A percentile compares a stretch with the other conserved stretches of the same genome.
Conservation (phyloP, 2,888 invertebrate genomes). For the Brachylomia viminalis region DNA sequence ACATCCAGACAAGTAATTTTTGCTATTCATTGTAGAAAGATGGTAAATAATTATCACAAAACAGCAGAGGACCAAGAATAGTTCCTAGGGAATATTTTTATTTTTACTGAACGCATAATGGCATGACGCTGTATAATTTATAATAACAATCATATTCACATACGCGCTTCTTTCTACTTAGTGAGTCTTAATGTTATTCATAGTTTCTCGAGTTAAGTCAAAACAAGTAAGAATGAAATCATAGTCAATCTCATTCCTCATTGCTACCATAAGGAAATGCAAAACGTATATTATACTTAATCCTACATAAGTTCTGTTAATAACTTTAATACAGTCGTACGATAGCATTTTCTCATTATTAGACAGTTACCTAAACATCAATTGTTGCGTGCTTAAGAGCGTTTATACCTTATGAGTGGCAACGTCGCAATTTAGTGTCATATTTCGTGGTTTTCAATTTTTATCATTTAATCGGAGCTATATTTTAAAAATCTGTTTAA, state of each 20-base stretch:
- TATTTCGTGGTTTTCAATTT: too few species aligned
- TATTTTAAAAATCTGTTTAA: too few species aligned
- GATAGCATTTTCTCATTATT: slow-evolving; percentile 7
- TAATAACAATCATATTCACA: not conserved
- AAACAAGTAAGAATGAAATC: not conserved
- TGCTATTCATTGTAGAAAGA: not conserved
- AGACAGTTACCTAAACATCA: slow-evolving; percentile 1
- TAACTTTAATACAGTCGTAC: not conserved
- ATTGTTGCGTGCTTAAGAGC: slow-evolving; percentile 24
- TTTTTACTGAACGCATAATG: not conserved
- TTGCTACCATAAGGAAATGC: slow-evolving; percentile 1
- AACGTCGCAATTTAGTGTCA: too few species aligned
- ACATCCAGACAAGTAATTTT: not conserved
- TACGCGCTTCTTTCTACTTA: not conserved
- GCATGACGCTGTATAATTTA: not conserved
- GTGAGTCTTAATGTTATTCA: not conserved
- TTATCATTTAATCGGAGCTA: too few species aligned
- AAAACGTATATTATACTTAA: not conserved
- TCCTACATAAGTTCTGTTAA: slow-evolving; percentile 10
- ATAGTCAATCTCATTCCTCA: not conserved
- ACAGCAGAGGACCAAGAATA: not conserved
- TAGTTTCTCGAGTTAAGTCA: not conserved
- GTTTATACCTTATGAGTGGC: too few species aligned
- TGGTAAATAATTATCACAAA: not conserved
- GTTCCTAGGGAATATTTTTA: not conserved